Evolutionary conservation across 2,113 vertebrate species (phyloP).

Genomic region (Ahaetulla prasina): DNA sequence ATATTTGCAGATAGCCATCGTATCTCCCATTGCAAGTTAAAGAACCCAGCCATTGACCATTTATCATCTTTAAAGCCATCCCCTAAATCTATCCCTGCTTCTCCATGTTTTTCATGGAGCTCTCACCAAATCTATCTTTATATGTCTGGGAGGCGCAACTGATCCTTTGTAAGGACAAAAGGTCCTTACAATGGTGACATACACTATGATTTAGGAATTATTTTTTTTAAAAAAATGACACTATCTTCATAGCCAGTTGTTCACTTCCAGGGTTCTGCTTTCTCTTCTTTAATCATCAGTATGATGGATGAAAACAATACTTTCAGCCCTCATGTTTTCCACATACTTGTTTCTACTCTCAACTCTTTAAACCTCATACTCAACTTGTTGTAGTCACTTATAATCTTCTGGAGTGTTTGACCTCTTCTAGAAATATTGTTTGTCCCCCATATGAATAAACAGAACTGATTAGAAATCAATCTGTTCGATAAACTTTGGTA

Average conservation of each 20-base stretch:
- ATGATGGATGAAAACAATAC: neutral
- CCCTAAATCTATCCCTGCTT: neutral
- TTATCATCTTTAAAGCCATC: neutral
- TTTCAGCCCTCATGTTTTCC: neutral
- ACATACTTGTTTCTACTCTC: neutral
- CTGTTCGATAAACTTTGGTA: neutral
- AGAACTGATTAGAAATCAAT: neutral
- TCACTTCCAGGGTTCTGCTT: neutral
- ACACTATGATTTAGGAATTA: neutral
- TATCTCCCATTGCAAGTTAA: neutral
- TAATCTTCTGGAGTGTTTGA: neutral
- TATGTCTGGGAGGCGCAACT: neutral
- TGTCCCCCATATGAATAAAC: neutral
- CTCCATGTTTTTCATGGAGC: neutral
- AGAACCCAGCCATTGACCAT: neutral
- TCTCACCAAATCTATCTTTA: neutral
- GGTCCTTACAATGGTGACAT: neutral
- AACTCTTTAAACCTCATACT: neutral
- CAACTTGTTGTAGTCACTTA: neutral
- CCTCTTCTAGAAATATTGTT: neutral
- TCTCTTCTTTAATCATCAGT: neutral
- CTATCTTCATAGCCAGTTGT: neutral
- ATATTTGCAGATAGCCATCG: neutral
- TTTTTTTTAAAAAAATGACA: neutral
- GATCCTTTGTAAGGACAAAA: neutral